Evolutionary conservation across 2,888 invertebrate genomes (phyloP).

Genomic region (Caenorhabditis wallacei): DNA sequence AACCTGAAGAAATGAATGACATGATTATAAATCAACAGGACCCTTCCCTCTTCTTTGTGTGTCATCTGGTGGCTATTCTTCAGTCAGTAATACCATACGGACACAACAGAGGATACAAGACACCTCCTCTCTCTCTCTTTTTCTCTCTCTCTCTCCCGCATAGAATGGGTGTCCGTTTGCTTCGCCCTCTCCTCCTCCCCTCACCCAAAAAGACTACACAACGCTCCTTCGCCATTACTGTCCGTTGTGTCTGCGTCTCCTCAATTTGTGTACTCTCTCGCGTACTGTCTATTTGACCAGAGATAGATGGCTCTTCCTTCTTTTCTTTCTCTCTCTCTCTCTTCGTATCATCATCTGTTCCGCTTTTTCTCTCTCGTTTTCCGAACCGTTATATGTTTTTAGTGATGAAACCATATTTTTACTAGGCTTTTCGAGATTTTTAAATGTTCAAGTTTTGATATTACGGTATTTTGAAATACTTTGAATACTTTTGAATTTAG

Average conservation of each 20-base stretch:
- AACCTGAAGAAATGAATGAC: background rate
- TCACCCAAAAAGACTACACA: conserved; percentile 8
- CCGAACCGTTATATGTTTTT: background rate
- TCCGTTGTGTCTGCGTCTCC: conserved; percentile 41
- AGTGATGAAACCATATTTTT: conserved; percentile 22
- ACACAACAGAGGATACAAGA: conserved; percentile 27
- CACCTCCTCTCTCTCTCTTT: conserved; percentile 15
- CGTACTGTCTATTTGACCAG: conserved; percentile 44
- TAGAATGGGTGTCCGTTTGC: conserved; percentile 27
- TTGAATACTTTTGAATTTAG: background rate
- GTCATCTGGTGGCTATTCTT: conserved; percentile 14
- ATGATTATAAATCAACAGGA: conserved; percentile 54
- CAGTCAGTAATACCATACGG: conserved; percentile 42
- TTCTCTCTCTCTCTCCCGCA: background rate
- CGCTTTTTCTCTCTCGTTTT: conserved; percentile 13
- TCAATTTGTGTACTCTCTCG: conserved; percentile 7
- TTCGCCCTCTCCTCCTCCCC: background rate
- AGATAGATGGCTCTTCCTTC: conserved; percentile 40
- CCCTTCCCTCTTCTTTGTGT: background rate
- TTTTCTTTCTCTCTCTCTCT: too few species aligned
- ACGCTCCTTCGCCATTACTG: conserved; percentile 54
- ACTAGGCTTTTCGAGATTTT: background rate
- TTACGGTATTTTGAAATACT: background rate
- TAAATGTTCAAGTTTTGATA: background rate
- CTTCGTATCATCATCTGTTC: conserved; percentile 46